Conservation (phyloP, 2,113 vertebrate genomes). For the Dermatemys mawii region DNA sequence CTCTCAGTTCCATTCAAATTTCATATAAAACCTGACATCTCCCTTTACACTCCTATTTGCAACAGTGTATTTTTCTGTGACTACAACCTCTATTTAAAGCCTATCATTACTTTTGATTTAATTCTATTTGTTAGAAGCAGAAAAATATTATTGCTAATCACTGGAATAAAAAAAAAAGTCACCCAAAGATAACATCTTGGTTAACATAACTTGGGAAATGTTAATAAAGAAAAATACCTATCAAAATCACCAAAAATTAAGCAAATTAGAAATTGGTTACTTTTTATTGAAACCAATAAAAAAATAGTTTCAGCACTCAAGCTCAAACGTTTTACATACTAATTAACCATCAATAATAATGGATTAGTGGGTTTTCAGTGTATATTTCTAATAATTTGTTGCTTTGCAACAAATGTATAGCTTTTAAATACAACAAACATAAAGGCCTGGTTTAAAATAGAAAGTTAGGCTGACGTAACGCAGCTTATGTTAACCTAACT, state of each 20-base stretch:
- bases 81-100: neutral
- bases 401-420: neutral
- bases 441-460: neutral
- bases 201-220: neutral
- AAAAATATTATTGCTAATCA: neutral
- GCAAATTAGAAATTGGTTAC: fast-evolving
- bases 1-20: neutral
- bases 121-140: neutral
- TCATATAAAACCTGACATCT: neutral
- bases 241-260: neutral
- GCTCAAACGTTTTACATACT: neutral
- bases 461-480: too few species aligned
- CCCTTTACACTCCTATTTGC: fast-evolving
- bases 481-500: too few species aligned
- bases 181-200: fast-evolving
- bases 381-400: neutral
- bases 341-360: neutral
- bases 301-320: neutral
- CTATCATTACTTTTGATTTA: neutral
- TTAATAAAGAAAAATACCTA: neutral
- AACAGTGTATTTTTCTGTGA: neutral
- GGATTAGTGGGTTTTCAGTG: neutral
- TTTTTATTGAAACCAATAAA: neutral
- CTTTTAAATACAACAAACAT: neutral
- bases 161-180: neutral